Evolutionary conservation across 2,797 vertebrate genomes (phyloP).

Genomic region (Lepilemur septentrionalis): DNA sequence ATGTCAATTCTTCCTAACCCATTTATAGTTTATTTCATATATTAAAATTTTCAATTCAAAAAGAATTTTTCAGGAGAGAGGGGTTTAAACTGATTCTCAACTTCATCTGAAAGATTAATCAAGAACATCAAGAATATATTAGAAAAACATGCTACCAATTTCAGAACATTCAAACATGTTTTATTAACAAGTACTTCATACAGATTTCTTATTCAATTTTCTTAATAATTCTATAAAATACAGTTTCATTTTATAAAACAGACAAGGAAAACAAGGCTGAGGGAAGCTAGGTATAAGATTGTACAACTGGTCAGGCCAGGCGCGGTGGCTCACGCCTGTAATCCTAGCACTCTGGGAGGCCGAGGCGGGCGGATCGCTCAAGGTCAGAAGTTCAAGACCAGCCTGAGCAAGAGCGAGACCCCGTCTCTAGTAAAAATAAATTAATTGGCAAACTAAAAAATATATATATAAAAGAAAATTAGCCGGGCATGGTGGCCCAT

Average conservation of each 20-base stretch:
- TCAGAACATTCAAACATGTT: slow-evolving; percentile 31
- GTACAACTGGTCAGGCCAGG: no score
- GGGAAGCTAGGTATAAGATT: not conserved
- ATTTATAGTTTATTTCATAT: slow-evolving; percentile 19
- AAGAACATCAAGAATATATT: slow-evolving; percentile 27
- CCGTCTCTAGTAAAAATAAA: no score
- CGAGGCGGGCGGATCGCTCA: no score
- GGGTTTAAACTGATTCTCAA: slow-evolving; percentile 1
- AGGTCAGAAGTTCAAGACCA: no score
- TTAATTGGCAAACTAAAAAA: no score
- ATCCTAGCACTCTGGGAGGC: no score
- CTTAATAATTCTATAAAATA: slow-evolving; percentile 35
- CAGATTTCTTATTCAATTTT: not conserved
- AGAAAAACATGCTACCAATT: not conserved
- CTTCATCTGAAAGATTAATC: slow-evolving; percentile 16
- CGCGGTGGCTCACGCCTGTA: no score
- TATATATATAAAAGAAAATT: no score
- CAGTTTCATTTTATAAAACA: slow-evolving; percentile 13
- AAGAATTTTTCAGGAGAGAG: not conserved
- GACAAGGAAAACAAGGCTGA: not conserved
- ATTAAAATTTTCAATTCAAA: slow-evolving; percentile 14
- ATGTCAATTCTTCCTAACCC: not conserved
- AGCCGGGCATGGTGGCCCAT: no score
- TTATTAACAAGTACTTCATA: not conserved
- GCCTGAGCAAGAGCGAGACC: no score